These are phyloP conservation scores for Tinea trinotella DNA, from an alignment of 2,888 invertebrate genomes.

Conservation along the genomic window DNA sequence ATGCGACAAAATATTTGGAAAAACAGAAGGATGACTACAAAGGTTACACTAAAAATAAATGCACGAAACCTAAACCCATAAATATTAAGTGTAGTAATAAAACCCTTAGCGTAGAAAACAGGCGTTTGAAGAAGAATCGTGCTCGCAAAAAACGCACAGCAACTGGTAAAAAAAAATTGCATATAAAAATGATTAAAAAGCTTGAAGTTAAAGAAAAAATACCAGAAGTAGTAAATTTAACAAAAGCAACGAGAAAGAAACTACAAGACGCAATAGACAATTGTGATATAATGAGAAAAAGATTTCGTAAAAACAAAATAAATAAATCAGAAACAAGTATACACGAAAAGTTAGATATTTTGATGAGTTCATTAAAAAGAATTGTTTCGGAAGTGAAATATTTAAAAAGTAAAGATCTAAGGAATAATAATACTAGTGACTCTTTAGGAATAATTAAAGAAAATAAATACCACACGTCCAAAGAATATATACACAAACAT, in stretches of 20 bases:
- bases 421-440: not conserved
- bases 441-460: not conserved
- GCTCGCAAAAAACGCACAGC: too few relatives aligned
- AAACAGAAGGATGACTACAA: not conserved
- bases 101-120: too few relatives aligned
- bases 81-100: too few relatives aligned
- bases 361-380: slow-evolving; percentile 39
- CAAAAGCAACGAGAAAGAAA: slow-evolving; percentile 8
- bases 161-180: too few relatives aligned
- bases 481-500: not conserved
- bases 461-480: not conserved
- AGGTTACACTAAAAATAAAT: slow-evolving; percentile 26
- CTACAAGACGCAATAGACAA: slow-evolving; percentile 26
- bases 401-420: not conserved
- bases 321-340: slow-evolving; percentile 27
- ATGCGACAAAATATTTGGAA: not conserved
- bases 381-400: slow-evolving; percentile 36
- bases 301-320: slow-evolving; percentile 24
- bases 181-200: too few relatives aligned
- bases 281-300: slow-evolving; percentile 21
- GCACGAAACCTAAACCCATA: too few relatives aligned
- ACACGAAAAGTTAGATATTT: slow-evolving; percentile 40
- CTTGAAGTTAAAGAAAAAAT: not conserved
- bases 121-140: too few relatives aligned
- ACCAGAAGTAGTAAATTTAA: slow-evolving; percentile 20